phyloP scores from a whole-genome alignment of 1,140 invertebrate species.

The Eumeta japonica region DNA sequence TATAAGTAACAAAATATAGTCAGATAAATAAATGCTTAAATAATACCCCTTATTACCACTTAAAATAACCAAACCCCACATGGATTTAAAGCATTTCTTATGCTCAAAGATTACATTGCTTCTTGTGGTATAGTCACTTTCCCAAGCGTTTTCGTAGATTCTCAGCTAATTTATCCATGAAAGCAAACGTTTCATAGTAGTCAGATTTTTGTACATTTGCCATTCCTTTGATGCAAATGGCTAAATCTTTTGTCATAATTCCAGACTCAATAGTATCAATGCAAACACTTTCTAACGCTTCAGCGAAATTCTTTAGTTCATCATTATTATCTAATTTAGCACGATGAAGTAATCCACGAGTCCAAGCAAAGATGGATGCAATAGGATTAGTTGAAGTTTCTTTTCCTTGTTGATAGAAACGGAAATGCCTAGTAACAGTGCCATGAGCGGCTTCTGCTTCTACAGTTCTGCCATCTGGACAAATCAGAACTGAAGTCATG shows the following conservation, averaged over 20 bases:
- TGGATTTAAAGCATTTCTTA: conserved; percentile 4
- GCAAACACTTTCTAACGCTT: conserved; percentile 86
- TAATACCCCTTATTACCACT: conserved; percentile 29
- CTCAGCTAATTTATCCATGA: conserved; percentile 92
- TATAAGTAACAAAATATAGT: conserved; percentile 11
- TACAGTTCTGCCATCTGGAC: conserved; percentile 95
- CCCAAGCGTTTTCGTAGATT: conserved; percentile 73
- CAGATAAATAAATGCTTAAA: conserved; percentile 38
- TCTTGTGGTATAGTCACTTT: conserved; percentile 30
- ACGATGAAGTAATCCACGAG: conserved; percentile 85
- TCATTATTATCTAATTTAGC: conserved; percentile 90
- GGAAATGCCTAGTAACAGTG: conserved; percentile 93
- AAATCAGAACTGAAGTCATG: conserved; percentile 94
- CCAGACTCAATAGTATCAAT: conserved; percentile 92
- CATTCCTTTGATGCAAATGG: conserved; percentile 96
- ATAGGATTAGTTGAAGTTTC: conserved; percentile 98
- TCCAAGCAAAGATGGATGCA: conserved; percentile 99
- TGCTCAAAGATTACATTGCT: conserved; percentile 31
- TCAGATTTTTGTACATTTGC: conserved; percentile 78
- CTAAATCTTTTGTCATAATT: conserved; percentile 98
- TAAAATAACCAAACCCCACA: conserved; percentile 16
- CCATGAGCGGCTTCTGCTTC: conserved; percentile 98
- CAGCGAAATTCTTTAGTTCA: conserved; percentile 73
- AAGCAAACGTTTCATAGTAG: conserved; percentile 97
- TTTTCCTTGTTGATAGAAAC: conserved; percentile 91